Conservation (phyloP, 2,113 vertebrate genomes). For the Pristiophorus japonicus region DNA sequence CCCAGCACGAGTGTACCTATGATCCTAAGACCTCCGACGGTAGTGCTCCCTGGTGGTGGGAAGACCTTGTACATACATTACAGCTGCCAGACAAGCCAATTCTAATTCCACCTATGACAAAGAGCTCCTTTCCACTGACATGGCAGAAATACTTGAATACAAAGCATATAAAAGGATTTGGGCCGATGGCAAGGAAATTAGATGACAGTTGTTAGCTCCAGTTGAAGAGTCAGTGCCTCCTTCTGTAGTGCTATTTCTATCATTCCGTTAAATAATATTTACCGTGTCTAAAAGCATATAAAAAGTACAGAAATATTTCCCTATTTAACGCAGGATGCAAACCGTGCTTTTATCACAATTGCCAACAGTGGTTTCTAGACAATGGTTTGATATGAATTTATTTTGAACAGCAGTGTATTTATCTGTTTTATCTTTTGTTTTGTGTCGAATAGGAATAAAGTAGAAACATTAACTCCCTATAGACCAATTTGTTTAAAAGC, state of each 20-base stretch:
- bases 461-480: not conserved
- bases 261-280: not conserved
- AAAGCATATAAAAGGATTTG: not conserved
- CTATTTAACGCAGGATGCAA: not conserved
- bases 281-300: not conserved
- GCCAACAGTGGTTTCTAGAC: not conserved
- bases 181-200: not conserved
- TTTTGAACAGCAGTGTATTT: not conserved
- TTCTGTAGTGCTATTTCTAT: not conserved
- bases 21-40: too few species aligned
- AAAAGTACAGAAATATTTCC: not conserved
- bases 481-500: not conserved
- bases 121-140: not conserved
- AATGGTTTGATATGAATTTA: conserved; percentile 12
- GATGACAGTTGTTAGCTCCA: not conserved
- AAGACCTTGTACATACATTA: too few species aligned
- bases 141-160: not conserved
- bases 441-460: not conserved
- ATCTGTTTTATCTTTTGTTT: not conserved
- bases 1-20: too few species aligned
- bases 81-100: not conserved
- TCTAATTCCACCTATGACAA: not conserved
- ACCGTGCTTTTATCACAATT: not conserved
- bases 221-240: not conserved
- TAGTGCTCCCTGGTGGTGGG: too few species aligned